phyloP scores from a whole-genome alignment of 1,140 invertebrate species.

The Sinella curviseta region DNA sequence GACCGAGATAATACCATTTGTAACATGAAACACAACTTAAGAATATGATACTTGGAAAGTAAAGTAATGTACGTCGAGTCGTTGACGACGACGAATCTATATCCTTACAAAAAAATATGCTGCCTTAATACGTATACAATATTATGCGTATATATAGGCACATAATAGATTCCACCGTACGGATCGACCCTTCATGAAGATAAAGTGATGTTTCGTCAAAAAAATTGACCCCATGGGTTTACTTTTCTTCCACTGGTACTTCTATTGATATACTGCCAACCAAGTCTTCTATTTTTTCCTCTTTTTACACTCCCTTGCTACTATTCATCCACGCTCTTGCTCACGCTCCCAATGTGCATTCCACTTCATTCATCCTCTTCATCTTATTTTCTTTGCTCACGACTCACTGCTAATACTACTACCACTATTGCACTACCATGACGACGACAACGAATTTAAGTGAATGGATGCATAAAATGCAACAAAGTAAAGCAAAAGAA shows the following conservation, averaged over 20 bases:
- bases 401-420: no score
- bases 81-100: background rate
- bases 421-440: no score
- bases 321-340: background rate
- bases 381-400: background rate
- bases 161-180: background rate
- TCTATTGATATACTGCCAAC: conserved; percentile 8
- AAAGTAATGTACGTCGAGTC: background rate
- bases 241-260: conserved; percentile 19
- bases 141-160: background rate
- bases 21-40: conserved; percentile 21
- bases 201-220: conserved; percentile 25
- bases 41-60: conserved; percentile 20
- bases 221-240: conserved; percentile 25
- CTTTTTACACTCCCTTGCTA: background rate
- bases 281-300: background rate
- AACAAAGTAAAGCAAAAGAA: background rate
- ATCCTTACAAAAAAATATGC: background rate
- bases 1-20: conserved; percentile 19
- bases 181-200: conserved; percentile 21
- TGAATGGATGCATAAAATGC: conserved; percentile 3
- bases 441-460: no score
- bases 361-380: background rate
- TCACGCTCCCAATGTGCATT: background rate
- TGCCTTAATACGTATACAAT: background rate